Evolutionary conservation across 2,888 invertebrate species (phyloP).

Genomic region (Watsonalla cultraria): DNA sequence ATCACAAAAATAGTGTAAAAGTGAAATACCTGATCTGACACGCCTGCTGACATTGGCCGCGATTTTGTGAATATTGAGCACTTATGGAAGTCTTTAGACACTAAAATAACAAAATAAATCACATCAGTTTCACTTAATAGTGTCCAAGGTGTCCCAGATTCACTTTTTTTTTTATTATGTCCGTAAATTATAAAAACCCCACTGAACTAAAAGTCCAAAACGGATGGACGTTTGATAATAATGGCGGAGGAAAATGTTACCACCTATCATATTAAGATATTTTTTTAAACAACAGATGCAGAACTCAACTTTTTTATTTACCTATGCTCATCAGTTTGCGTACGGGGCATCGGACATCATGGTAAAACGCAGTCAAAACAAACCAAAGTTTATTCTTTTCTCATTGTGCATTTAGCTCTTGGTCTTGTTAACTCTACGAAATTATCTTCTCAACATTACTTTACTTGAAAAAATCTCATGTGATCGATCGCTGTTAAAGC

Average conservation of each 20-base stretch:
- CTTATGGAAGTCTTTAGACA: conserved; percentile 66
- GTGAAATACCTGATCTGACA: conserved; percentile 90
- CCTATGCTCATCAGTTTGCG: no score
- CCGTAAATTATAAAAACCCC: conserved; percentile 54
- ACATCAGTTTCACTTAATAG: conserved; percentile 74
- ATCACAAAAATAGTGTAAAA: conserved; percentile 45
- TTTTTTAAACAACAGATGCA: conserved; percentile 12
- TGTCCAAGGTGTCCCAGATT: conserved; percentile 59
- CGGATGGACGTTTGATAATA: conserved; percentile 69
- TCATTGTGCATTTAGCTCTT: no score
- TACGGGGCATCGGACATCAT: no score
- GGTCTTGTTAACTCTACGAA: no score
- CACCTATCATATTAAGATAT: background rate
- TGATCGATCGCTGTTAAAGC: no score
- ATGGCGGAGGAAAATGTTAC: conserved; percentile 53
- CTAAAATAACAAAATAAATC: conserved; percentile 66
- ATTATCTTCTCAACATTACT: no score
- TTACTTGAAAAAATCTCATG: no score
- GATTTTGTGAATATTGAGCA: conserved; percentile 77
- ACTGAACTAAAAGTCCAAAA: conserved; percentile 48
- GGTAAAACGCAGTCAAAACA: no score
- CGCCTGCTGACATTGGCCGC: conserved; percentile 94
- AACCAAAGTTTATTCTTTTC: no score
- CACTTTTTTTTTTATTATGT: conserved; percentile 60
- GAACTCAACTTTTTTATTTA: no score